Conservation (phyloP, 53 echinoderm and acorn worm species). For the Antedon mediterranea region DNA sequence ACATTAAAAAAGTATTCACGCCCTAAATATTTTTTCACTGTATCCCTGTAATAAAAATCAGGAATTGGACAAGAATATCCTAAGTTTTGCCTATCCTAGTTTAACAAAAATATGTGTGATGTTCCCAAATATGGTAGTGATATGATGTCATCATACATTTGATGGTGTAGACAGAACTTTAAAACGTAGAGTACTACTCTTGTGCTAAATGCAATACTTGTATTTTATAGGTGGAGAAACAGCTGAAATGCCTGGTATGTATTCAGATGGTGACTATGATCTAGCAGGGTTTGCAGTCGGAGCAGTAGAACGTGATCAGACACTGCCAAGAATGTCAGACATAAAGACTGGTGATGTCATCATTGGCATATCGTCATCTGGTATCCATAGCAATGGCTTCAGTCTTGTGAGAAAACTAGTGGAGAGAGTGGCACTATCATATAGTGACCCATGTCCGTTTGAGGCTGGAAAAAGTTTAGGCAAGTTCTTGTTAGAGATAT, state of each 20-base stretch:
- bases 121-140: too few relatives aligned
- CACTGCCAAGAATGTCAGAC: constrained; percentile 43
- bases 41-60: too few relatives aligned
- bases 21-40: too few relatives aligned
- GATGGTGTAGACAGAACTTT: too few relatives aligned
- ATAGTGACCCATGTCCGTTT: constrained; percentile 56
- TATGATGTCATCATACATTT: neutral
- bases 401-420: constrained; percentile 73
- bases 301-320: constrained; percentile 57
- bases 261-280: constrained; percentile 62
- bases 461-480: constrained; percentile 39
- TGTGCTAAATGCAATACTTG: neutral
- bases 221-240: constrained; percentile 69
- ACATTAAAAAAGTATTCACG: too few relatives aligned
- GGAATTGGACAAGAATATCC: too few relatives aligned
- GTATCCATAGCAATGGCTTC: constrained; percentile 97
- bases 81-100: too few relatives aligned
- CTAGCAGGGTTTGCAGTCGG: constrained; percentile 92
- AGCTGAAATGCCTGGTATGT: constrained; percentile 98
- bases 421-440: constrained; percentile 48
- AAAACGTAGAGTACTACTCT: too few relatives aligned
- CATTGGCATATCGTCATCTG: constrained; percentile 83
- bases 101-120: neutral
- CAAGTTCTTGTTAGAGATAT: constrained; percentile 6
- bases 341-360: constrained; percentile 66